Percentiles rank a stretch among this genome's conserved stretches.
Evolutionary conservation across 1,140 invertebrate species (phyloP).

Genomic region (Ceratina calcarata): DNA sequence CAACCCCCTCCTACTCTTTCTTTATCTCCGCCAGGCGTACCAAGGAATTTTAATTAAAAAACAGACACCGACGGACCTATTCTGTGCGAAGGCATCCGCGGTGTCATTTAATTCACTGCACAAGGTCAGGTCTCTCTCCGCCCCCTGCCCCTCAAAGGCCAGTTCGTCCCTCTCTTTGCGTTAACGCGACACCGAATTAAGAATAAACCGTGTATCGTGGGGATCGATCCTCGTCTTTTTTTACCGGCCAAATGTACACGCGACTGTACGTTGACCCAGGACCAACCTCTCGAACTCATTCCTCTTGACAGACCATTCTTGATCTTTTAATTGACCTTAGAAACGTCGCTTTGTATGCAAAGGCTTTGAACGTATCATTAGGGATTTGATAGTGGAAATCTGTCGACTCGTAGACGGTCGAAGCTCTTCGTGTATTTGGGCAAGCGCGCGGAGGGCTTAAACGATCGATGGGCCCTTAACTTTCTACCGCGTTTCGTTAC

Average conservation of each 20-base stretch:
- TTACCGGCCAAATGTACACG: background rate
- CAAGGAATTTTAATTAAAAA: conserved; percentile 60
- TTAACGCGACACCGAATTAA: background rate
- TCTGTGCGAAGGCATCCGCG: conserved; percentile 11
- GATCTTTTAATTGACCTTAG: too few relatives aligned
- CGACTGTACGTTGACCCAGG: background rate
- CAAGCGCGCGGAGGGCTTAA: conserved; percentile 59
- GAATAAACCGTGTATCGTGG: too few relatives aligned
- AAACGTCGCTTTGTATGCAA: too few relatives aligned
- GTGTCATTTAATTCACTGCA: conserved; percentile 40
- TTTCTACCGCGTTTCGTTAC: conserved; percentile 65
- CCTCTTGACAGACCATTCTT: too few relatives aligned
- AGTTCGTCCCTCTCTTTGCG: background rate
- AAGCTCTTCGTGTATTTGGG: conserved; percentile 3
- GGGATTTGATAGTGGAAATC: too few relatives aligned
- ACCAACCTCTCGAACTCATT: too few relatives aligned
- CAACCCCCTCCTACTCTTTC: background rate
- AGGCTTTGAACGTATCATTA: too few relatives aligned
- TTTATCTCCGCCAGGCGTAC: background rate
- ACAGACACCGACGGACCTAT: conserved; percentile 28
- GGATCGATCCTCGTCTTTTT: conserved; percentile 4
- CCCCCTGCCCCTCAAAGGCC: background rate
- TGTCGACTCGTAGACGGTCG: too few relatives aligned
- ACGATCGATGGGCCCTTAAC: conserved; percentile 68
- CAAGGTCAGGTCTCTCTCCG: conserved; percentile 38